These are phyloP conservation scores for Tachysurus fulvidraco DNA, from an alignment of 2,113 vertebrate species.

Conservation along the genomic window DNA sequence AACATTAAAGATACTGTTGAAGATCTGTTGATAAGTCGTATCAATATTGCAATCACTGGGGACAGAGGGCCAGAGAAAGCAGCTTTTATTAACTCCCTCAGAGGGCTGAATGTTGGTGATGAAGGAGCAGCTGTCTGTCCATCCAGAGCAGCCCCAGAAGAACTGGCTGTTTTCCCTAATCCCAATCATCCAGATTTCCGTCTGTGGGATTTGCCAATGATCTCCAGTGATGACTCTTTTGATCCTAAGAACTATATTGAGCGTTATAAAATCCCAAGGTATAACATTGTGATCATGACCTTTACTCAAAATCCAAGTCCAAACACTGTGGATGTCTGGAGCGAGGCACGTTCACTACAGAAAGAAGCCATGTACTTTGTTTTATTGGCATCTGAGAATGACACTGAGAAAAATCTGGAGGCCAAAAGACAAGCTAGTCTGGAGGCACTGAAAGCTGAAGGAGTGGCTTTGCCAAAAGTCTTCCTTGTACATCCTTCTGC, in stretches of 20 bases:
- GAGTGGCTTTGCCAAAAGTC: conserved; percentile 63
- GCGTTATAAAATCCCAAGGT: conserved; percentile 61
- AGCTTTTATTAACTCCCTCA: conserved; percentile 67
- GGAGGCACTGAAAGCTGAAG: conserved; percentile 61
- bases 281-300: conserved; percentile 67
- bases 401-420: conserved; percentile 61
- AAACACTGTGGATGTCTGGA: conserved; percentile 60
- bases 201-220: conserved; percentile 68
- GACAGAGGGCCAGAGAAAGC: conserved; percentile 63
- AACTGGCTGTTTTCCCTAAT: conserved; percentile 61
- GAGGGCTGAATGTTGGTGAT: conserved; percentile 62
- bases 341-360: conserved; percentile 63
- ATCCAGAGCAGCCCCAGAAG: conserved; percentile 47
- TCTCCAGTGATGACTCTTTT: conserved; percentile 56
- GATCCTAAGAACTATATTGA: conserved; percentile 65
- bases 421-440: conserved; percentile 58
- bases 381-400: conserved; percentile 57
- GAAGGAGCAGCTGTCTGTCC: conserved; percentile 57
- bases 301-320: conserved; percentile 54
- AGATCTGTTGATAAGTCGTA: conserved; percentile 72
- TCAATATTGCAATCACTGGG: conserved; percentile 67
- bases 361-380: conserved; percentile 64
- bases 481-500: conserved; percentile 60
- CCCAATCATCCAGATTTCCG: conserved; percentile 69
- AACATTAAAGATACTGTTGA: conserved; percentile 73